Evolutionary conservation across 2,888 invertebrate species (phyloP).

Genomic region (Drosophila algonquin): DNA sequence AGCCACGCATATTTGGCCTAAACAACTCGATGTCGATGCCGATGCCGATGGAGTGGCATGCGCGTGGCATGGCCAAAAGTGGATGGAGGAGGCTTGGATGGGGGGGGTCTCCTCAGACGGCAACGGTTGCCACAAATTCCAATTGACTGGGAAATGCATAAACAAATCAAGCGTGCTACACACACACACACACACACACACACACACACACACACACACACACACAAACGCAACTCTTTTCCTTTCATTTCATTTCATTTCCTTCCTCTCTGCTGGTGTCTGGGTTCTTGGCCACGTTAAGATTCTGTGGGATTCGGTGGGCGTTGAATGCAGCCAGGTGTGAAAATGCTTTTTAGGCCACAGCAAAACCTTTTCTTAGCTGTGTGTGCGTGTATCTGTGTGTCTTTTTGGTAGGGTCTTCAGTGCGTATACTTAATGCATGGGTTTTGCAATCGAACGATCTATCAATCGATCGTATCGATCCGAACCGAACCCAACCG

Average conservation of each 20-base stretch:
- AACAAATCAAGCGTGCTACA: constrained; percentile 64
- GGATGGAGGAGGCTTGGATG: constrained; percentile 8
- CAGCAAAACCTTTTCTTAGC: constrained; percentile 11
- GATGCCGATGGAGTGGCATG: constrained; percentile 34
- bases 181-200: neutral
- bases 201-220: constrained; percentile 26
- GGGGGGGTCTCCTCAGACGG: constrained; percentile 46
- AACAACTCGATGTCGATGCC: constrained; percentile 53
- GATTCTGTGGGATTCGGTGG: constrained; percentile 18
- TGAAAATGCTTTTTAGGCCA: constrained; percentile 65
- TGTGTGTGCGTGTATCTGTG: no score
- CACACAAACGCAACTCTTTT: constrained; percentile 48
- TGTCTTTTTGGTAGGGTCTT: constrained; percentile 1
- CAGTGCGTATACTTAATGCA: constrained; percentile 62
- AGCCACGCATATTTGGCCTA: constrained; percentile 74
- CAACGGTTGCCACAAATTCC: constrained; percentile 69
- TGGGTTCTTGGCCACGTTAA: constrained; percentile 16
- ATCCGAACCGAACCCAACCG: constrained; percentile 17
- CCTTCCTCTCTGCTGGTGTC: neutral
- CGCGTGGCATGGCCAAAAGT: constrained; percentile 79
- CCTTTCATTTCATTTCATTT: neutral
- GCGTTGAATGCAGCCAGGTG: constrained; percentile 61
- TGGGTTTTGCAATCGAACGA: constrained; percentile 26
- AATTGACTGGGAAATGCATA: constrained; percentile 75
- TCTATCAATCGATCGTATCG: constrained; percentile 9